phyloP scores from a whole-genome alignment of 1,140 invertebrate species.

The Aphaenogaster ashmeadi region DNA sequence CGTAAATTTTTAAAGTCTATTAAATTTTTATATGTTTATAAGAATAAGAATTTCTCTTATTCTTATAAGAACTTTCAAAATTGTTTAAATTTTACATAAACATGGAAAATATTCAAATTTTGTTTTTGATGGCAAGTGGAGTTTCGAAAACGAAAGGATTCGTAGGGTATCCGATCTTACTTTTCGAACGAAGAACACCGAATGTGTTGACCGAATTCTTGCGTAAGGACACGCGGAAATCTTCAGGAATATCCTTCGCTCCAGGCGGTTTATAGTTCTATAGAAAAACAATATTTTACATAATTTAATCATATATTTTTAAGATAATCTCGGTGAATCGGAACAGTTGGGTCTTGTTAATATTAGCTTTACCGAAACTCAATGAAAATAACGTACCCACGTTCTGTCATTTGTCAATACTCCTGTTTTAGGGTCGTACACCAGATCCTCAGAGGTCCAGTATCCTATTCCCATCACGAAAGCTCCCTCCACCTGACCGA shows the following conservation, averaged over 20 bases:
- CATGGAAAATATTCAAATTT: constrained; percentile 15
- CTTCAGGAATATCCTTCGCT: constrained; percentile 94
- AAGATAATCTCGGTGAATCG: background rate
- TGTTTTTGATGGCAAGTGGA: background rate
- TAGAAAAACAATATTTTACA: constrained; percentile 33
- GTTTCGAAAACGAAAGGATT: background rate
- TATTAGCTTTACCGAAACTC: background rate
- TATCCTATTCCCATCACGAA: constrained; percentile 96
- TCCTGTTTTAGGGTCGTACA: constrained; percentile 91
- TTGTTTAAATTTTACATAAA: background rate
- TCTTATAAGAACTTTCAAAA: background rate
- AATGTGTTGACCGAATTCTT: constrained; percentile 90
- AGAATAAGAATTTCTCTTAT: background rate
- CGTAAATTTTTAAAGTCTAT: background rate
- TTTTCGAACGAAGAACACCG: constrained; percentile 93
- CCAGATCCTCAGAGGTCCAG: constrained; percentile 92
- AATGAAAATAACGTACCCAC: constrained; percentile 88
- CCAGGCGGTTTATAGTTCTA: constrained; percentile 94
- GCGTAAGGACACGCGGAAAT: constrained; percentile 92
- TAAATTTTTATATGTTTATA: background rate
- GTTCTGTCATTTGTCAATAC: constrained; percentile 91
- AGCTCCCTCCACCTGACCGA: constrained; percentile 96
- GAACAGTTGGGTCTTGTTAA: background rate
- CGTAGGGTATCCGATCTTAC: constrained; percentile 85
- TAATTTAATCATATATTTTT: background rate